Evolutionary conservation across 2,888 invertebrate species (phyloP).

Genomic region (Meiosimyza platycephala): DNA sequence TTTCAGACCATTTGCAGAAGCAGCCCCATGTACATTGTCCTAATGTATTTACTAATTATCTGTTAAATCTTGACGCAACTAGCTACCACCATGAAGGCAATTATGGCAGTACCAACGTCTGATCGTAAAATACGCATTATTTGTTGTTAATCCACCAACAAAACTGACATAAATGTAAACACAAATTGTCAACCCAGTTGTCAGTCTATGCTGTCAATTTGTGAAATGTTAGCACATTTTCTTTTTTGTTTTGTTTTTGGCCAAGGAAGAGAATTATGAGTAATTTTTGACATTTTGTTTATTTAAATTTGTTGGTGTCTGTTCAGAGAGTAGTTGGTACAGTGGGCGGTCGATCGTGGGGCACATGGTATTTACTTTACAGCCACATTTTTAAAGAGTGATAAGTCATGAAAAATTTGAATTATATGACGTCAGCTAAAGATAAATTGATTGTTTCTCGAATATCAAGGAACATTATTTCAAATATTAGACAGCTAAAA

Average conservation of each 20-base stretch:
- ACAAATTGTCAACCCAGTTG: slow-evolving; percentile 34
- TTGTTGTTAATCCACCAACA: not conserved
- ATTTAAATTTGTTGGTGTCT: slow-evolving; percentile 63
- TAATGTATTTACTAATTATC: not conserved
- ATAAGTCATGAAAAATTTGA: not conserved
- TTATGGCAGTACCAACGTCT: not conserved
- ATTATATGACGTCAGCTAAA: not conserved
- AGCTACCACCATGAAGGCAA: slow-evolving; percentile 22
- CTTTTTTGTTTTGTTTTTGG: not conserved
- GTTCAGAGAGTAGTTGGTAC: not conserved
- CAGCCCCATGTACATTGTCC: not conserved
- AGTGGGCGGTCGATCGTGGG: not conserved
- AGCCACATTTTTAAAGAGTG: not conserved
- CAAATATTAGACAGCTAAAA: too few relatives aligned
- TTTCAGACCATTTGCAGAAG: too few relatives aligned
- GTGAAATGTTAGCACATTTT: not conserved
- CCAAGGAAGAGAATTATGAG: slow-evolving; percentile 50
- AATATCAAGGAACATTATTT: too few relatives aligned
- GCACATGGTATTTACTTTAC: not conserved
- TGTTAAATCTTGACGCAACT: not conserved
- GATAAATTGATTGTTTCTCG: too few relatives aligned
- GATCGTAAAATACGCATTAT: not conserved
- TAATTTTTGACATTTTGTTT: slow-evolving; percentile 63
- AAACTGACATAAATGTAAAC: slow-evolving; percentile 24
- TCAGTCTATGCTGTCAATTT: slow-evolving; percentile 14